Base-by-base conservation (phyloP, 2,113 vertebrate species). In the Oryctolagus cuniculus region DNA sequence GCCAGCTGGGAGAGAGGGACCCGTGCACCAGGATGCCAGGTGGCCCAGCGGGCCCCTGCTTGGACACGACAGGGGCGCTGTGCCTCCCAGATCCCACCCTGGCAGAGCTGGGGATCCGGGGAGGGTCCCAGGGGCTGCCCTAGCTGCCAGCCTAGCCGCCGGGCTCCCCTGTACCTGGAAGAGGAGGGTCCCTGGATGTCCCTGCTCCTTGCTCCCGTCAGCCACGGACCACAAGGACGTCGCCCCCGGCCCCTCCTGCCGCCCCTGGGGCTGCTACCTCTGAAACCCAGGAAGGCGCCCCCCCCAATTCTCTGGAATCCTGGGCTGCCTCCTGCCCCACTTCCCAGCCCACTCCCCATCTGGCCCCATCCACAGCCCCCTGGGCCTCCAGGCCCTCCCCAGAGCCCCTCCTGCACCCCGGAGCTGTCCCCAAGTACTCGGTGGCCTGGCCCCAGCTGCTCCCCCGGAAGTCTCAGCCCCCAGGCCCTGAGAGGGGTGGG, bases 41-140 rank as follows among this genome's bases (percentile, higher is more conserved):
- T 6, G 34, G n/a, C 44, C 9, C 67, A 75, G 69, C 49, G 12
- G 77, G 34, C 53, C n/a, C 53, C 36, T 29, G 21, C 53, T 21
- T 17, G 2, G 1, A 51, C 51, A 84, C 44, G 69, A n/a, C 38
- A 2, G 27, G 22, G 22, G 29, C 6, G 4, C 5, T 3, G 2
- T 4, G 15, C 38, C 36, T 81, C 1, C 0, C 2, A 61, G 77
- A 12, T 49, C 24, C 1, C 0, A 44, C 22, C 22, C 17, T 9
- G 27, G 27, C 7, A 17, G 38, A 67, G 4, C 29, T 34, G 6
- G 6, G 16, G 19, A 25, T 25, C 10, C n/a, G 51, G 19, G 51
- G 3, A n/a, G 19, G 19, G 21, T 12, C 64, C 66, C 24, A 4
- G 49, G 49, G 44, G 49, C 4, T 0, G 49, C 72, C 27, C 2